A percentile compares a stretch with the other conserved stretches of the same genome.
These are phyloP conservation scores for Ptychobarbus kaznakovi DNA, from an alignment of 2,797 vertebrate genomes.

Conservation along the genomic window DNA sequence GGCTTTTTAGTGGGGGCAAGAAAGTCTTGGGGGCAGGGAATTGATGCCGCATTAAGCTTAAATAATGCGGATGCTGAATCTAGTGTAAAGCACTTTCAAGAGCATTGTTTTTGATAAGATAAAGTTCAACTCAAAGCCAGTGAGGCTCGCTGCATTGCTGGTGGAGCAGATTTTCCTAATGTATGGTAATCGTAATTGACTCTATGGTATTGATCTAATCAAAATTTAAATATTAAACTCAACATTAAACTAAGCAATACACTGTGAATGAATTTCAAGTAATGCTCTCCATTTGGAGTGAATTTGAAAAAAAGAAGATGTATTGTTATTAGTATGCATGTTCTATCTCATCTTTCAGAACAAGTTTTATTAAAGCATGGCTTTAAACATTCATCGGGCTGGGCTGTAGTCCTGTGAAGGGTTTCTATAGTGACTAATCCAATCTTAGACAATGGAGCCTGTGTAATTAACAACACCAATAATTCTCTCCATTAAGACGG, in stretches of 20 bases:
- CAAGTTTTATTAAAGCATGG: slow-evolving; percentile 65
- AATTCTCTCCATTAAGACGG: slow-evolving; percentile 55
- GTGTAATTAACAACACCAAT: slow-evolving; percentile 61
- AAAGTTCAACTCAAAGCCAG: not conserved
- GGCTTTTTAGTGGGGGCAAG: slow-evolving; percentile 28
- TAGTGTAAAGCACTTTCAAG: slow-evolving; percentile 5
- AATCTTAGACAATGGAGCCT: slow-evolving; percentile 59
- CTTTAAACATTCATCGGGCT: slow-evolving; percentile 55
- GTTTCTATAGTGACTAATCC: slow-evolving; percentile 69
- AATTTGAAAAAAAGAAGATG: not conserved
- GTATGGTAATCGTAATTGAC: not conserved
- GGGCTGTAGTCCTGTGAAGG: slow-evolving; percentile 53
- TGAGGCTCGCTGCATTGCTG: slow-evolving; percentile 11
- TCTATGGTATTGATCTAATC: not conserved
- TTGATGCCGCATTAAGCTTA: slow-evolving; percentile 40
- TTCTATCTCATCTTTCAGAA: slow-evolving; percentile 61
- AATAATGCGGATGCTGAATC: slow-evolving; percentile 48
- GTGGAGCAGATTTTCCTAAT: slow-evolving; percentile 7
- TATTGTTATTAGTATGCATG: not conserved
- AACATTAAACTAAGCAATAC: not conserved
- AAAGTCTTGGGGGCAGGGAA: slow-evolving; percentile 45
- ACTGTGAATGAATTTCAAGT: not conserved
- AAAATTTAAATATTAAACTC: slow-evolving; percentile 9
- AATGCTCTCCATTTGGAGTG: not conserved
- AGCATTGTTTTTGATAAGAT: slow-evolving; percentile 43